Evolutionary conservation across 2,113 vertebrate species (phyloP).

Genomic region (Colius striatus): DNA sequence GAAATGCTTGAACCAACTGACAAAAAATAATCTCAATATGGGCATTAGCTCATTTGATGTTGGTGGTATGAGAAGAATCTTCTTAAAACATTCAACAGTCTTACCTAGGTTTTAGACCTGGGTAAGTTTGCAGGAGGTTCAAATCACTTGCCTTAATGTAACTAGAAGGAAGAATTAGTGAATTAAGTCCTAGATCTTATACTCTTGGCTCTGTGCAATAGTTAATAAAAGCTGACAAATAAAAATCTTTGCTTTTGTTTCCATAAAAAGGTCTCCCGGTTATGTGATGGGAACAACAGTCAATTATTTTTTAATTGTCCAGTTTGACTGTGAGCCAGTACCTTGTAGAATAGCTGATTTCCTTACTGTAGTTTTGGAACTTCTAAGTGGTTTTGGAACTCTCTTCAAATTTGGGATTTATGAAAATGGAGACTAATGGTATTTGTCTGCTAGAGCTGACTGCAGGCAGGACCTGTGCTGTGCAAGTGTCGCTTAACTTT

Average conservation of each 20-base stretch:
- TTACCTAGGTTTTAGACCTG: background rate
- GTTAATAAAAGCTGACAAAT: background rate
- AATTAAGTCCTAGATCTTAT: background rate
- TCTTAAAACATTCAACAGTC: background rate
- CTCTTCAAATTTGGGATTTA: background rate
- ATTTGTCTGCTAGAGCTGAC: background rate
- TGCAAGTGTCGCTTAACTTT: background rate
- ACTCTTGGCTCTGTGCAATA: background rate
- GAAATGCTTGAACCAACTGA: background rate
- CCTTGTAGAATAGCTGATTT: background rate
- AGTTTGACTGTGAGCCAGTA: background rate
- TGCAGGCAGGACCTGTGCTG: background rate
- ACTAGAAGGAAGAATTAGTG: background rate
- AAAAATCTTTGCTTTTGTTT: background rate
- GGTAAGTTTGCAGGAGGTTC: background rate
- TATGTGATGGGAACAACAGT: background rate
- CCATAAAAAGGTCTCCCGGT: background rate
- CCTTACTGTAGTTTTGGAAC: conserved; percentile 4
- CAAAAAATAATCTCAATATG: background rate
- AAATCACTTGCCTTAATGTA: background rate
- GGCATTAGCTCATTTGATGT: background rate
- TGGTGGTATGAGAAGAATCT: background rate
- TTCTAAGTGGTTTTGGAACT: background rate
- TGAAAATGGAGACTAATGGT: background rate
- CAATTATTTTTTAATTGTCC: background rate